A percentile compares a stretch with the other conserved stretches of the same genome.
phyloP scores from a whole-genome alignment of 1,140 invertebrate species.

The Pygmarrhopalites habei region DNA sequence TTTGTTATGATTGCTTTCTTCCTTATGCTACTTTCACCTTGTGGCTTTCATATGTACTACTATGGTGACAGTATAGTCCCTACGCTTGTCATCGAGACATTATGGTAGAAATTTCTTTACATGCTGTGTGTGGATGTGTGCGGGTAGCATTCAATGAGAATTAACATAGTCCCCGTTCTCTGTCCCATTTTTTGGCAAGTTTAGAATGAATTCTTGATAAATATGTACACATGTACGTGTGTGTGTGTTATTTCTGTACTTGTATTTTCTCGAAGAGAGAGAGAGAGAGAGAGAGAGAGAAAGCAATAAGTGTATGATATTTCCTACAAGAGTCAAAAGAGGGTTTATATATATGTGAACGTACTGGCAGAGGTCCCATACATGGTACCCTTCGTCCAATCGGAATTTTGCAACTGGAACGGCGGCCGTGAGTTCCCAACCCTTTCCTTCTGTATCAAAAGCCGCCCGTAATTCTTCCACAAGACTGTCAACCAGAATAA shows the following conservation, averaged over 20 bases:
- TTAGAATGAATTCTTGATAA: background rate
- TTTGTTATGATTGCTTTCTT: too few relatives aligned
- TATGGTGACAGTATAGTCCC: too few relatives aligned
- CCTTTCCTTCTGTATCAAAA: conserved; percentile 41
- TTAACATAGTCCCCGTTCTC: background rate
- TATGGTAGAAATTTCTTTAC: background rate
- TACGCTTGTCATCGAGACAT: too few relatives aligned
- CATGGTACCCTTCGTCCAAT: conserved; percentile 45
- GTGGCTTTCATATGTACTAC: too few relatives aligned
- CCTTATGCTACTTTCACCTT: too few relatives aligned
- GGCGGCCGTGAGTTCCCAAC: conserved; percentile 43
- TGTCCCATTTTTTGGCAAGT: background rate
- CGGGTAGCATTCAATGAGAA: background rate
- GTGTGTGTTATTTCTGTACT: background rate
- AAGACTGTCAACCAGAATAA: conserved; percentile 28
- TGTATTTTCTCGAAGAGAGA: background rate
- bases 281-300: background rate
- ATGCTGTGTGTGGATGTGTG: background rate
- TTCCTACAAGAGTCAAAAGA: background rate
- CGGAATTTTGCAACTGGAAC: conserved; percentile 45
- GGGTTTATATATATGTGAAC: background rate
- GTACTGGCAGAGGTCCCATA: conserved; percentile 43
- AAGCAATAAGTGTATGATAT: background rate
- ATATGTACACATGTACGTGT: background rate
- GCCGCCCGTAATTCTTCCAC: conserved; percentile 43